These are phyloP conservation scores for Beris chalybata DNA, from an alignment of 2,888 invertebrate genomes.

Conservation along the genomic window DNA sequence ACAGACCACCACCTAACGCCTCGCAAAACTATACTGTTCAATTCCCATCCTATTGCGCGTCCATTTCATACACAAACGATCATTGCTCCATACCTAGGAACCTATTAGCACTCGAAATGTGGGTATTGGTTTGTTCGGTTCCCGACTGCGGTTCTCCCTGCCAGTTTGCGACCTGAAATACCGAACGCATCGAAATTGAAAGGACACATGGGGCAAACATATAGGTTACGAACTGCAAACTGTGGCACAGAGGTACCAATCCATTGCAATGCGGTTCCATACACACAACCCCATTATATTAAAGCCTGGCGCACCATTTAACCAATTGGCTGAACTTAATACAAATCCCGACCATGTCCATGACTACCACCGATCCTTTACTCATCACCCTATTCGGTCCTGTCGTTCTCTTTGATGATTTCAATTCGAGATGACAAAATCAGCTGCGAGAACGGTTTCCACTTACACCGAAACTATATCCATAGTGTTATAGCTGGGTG, in stretches of 20 bases:
- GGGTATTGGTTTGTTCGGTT: slow-evolving; percentile 7
- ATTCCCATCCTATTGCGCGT: too few species aligned
- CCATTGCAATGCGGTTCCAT: too few species aligned
- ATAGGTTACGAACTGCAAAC: not conserved
- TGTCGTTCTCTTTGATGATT: slow-evolving; percentile 32
- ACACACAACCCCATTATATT: too few species aligned
- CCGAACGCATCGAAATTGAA: not conserved
- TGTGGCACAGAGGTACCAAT: too few species aligned
- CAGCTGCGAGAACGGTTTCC: slow-evolving; percentile 1
- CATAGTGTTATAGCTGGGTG: not conserved
- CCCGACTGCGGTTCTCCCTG: not conserved
- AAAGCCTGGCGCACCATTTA: slow-evolving; percentile 12
- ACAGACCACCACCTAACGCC: too few species aligned
- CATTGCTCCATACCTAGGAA: not conserved
- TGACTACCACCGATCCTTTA: not conserved
- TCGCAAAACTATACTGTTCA: too few species aligned
- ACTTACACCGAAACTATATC: not conserved
- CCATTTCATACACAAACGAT: too few species aligned
- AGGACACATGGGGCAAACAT: not conserved
- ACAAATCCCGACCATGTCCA: slow-evolving; percentile 13
- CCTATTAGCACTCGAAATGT: slow-evolving; percentile 16
- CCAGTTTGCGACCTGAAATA: not conserved
- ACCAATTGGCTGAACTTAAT: slow-evolving; percentile 23
- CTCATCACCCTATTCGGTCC: not conserved
- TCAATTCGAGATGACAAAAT: slow-evolving; percentile 36